These are phyloP conservation scores for Aradophagus sp. DNA, from an alignment of 1,140 invertebrate species.

Conservation along the genomic window DNA sequence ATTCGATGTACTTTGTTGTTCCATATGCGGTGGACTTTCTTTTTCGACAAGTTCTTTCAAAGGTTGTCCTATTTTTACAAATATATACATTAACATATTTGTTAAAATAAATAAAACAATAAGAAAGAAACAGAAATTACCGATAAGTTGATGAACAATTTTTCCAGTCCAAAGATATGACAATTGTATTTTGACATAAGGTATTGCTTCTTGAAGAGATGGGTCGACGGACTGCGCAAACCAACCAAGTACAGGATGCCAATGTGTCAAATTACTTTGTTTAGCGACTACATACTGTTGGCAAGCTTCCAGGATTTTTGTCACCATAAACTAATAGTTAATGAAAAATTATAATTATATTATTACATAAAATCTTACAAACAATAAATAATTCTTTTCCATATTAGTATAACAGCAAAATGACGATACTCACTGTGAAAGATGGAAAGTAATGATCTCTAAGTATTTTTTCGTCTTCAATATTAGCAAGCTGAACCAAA, in stretches of 20 bases:
- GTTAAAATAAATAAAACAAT: too few relatives aligned
- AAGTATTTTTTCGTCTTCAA: conserved; percentile 80
- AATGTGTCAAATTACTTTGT: conserved; percentile 92
- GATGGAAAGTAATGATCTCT: conserved; percentile 80
- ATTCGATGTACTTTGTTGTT: conserved; percentile 69
- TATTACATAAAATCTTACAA: conserved; percentile 1
- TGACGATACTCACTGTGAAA: conserved; percentile 81
- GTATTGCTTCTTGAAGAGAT: conserved; percentile 88
- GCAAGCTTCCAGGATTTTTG: conserved; percentile 86
- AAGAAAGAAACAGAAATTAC: too few relatives aligned
- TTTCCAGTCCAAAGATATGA: conserved; percentile 88
- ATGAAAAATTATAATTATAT: neutral
- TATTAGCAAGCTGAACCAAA: conserved; percentile 83
- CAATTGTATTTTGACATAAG: conserved; percentile 87
- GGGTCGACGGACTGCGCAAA: conserved; percentile 90
- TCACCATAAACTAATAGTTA: conserved; percentile 83
- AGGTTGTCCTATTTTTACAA: conserved; percentile 74
- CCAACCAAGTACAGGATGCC: conserved; percentile 99
- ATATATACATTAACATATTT: too few relatives aligned
- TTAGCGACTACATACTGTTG: conserved; percentile 90
- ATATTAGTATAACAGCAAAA: too few relatives aligned
- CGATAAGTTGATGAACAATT: conserved; percentile 76
- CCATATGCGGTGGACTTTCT: conserved; percentile 64
- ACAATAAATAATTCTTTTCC: too few relatives aligned
- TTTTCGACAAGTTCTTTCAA: conserved; percentile 74